These are phyloP conservation scores for Poecilia gillii DNA, from an alignment of 2,797 vertebrate genomes.

Conservation along the genomic window DNA sequence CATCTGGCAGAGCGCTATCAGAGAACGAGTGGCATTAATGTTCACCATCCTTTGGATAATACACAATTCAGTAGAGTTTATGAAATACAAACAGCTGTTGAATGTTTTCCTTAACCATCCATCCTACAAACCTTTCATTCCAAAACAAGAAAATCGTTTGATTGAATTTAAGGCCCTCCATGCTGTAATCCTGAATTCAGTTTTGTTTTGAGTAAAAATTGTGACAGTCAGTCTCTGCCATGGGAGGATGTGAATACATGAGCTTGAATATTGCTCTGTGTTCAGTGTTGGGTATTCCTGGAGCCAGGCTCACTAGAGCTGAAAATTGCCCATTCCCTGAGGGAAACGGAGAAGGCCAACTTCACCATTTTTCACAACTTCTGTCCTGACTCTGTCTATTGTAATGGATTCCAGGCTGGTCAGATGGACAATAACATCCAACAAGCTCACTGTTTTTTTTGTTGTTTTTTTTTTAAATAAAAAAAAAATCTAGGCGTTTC, in stretches of 20 bases:
- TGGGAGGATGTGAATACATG: conserved; percentile 71
- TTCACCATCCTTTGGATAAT: not conserved
- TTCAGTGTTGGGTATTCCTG: conserved; percentile 71
- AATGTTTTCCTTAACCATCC: not conserved
- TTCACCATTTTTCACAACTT: conserved; percentile 41
- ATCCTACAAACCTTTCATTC: not conserved
- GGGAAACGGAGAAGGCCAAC: conserved; percentile 61
- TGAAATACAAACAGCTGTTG: not conserved
- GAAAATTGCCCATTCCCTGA: conserved; percentile 81
- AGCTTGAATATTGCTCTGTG: conserved; percentile 75
- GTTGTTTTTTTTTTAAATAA: too few relatives aligned
- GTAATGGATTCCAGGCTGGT: conserved; percentile 18
- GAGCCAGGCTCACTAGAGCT: conserved; percentile 80
- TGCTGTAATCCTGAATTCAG: conserved; percentile 31
- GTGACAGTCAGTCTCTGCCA: conserved; percentile 41
- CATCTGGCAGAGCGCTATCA: conserved; percentile 44
- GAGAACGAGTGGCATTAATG: conserved; percentile 41
- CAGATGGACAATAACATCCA: conserved; percentile 13
- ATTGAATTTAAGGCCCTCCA: not conserved
- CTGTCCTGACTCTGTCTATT: conserved; percentile 44
- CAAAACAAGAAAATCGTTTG: not conserved
- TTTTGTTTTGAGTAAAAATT: conserved; percentile 44
- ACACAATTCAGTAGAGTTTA: not conserved
- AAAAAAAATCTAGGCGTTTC: conserved; percentile 18
- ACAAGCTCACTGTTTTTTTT: not conserved